Evolutionary conservation across 1,140 invertebrate genomes (phyloP), one percentile per base, ranked within the genome.

Genomic region (Anastrepha obliqua): DNA sequence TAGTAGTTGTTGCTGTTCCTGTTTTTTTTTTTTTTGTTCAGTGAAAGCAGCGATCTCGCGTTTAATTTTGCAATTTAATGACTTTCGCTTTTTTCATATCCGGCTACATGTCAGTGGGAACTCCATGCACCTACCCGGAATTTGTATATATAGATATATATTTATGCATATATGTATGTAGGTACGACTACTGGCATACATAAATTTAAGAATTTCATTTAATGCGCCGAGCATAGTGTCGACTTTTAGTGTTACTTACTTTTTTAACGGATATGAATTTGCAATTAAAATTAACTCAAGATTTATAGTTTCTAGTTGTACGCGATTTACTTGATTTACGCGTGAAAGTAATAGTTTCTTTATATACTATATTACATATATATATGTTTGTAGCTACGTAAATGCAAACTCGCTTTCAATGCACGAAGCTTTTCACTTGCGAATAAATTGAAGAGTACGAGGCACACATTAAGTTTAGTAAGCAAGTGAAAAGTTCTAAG

Each of bases 1-100:
- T 29, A 29, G 51, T 55, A 55, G 51, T 55, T 29, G 29, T 29
- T 29, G 29, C 29, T 29, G 29, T 29, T 29, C 29, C 1, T 29
- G 29, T 29, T n/a, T 62, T 13, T 4, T 17, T 15, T 13, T 3
- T n/a, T 15, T 1, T n/a, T 44, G 67, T 17, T 42, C 67, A 44
- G 39, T 74, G 67, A 74, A 74, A 74, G 42, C 42, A 74, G 42
- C 15, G 42, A 13, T 42, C 15, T 44, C 67, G 67, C 42, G 67
- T 74, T 74, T 44, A 74, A 74, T 74, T 74, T 47, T 42, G 67
- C 67, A 74, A 44, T 74, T 74, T 47, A 74, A 74, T 74, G 67
- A 74, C 67, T 74, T 74, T 74, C 67, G 15, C 67, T 74, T 74
- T 74, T 74, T 74, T 15, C 15, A 74, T 44, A 74, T 70, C 67